phyloP scores from a whole-genome alignment of 1,140 invertebrate genomes.

The Drosophila erecta region DNA sequence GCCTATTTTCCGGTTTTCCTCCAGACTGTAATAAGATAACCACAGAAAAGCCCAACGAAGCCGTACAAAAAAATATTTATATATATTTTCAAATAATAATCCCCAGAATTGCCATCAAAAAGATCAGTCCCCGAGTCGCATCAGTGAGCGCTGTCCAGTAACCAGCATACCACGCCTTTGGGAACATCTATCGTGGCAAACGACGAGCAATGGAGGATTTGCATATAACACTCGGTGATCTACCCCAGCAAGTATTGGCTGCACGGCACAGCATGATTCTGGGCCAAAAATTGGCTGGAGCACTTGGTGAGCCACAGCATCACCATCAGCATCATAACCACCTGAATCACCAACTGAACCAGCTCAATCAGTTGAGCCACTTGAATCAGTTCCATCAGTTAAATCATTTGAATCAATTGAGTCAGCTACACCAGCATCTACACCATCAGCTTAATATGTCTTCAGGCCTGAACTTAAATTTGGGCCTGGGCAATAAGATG shows the following conservation, averaged over 20 bases:
- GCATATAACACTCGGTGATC: background rate
- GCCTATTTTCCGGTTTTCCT: constrained; percentile 21
- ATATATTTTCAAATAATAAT: background rate
- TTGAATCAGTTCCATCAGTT: constrained; percentile 1
- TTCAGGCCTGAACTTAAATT: constrained; percentile 4
- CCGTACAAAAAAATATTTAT: background rate
- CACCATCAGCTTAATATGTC: background rate
- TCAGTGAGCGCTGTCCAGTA: background rate
- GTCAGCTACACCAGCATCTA: constrained; percentile 9
- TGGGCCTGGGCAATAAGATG: constrained; percentile 1
- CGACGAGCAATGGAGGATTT: background rate
- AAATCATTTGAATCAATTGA: constrained; percentile 6
- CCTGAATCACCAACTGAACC: constrained; percentile 2
- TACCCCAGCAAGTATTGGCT: background rate
- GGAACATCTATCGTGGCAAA: background rate
- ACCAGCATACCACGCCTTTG: background rate
- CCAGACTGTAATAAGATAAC: constrained; percentile 10
- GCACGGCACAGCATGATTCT: background rate
- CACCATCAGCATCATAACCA: constrained; percentile 12
- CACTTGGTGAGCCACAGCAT: background rate
- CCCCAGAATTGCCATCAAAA: background rate
- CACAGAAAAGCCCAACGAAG: background rate
- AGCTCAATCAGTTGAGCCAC: constrained; percentile 1
- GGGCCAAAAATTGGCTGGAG: background rate
- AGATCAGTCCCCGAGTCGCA: background rate